Base-by-base conservation (phyloP, 1,140 invertebrate species). In the Rhagoletis pomonella region DNA sequence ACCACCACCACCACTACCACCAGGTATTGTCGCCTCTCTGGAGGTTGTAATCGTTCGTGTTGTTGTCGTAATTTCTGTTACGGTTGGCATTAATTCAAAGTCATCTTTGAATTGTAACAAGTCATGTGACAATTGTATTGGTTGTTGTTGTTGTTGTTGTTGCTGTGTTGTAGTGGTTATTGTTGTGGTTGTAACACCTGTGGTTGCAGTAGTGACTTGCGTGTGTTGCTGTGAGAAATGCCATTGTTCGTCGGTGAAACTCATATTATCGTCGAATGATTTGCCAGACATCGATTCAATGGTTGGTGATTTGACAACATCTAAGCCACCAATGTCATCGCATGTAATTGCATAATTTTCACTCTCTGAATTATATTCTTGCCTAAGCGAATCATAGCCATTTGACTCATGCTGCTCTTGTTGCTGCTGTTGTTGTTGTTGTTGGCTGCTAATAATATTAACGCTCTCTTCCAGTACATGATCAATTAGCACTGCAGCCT, bases 241-340 rank as follows among this genome's bases (percentile, higher is more conserved):
- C 89, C 89, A 91, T 58, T 91, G 91, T 89, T 92, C 91, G 67
- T 92, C 91, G 86, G 90, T 92, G 87, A 92, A 92, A 89, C 91
- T 92, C 89, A 92, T 90, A 90, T 92, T 92, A 89, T 93, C 92
- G 89, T 93, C 92, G 87, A 93, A 93, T 87, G 92, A 93, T 92
- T 92, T 93, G 86, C 92, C 92, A 55, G 92, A 93, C 91, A 93
- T 92, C 85, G 92, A 93, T 89, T 93, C 92, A 89, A 93, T 93
- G 47, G 92, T 93, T 86, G 92, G 92, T 89, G 92, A 93, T 88
- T 93, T 93, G 85, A 93, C 90, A 64, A 93, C 90, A 90, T 93
- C 92, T 87, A 92, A 90, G 86, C 92, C 91, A 87, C 86, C 89
- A 90, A 92, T 90, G 89, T 92, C 92, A 87, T 93, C 92, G 87